A percentile compares a stretch with the other conserved stretches of the same genome.
These are phyloP conservation scores for Gymnothorax javanicus DNA, from an alignment of 2,797 vertebrate genomes.

Conservation along the genomic window DNA sequence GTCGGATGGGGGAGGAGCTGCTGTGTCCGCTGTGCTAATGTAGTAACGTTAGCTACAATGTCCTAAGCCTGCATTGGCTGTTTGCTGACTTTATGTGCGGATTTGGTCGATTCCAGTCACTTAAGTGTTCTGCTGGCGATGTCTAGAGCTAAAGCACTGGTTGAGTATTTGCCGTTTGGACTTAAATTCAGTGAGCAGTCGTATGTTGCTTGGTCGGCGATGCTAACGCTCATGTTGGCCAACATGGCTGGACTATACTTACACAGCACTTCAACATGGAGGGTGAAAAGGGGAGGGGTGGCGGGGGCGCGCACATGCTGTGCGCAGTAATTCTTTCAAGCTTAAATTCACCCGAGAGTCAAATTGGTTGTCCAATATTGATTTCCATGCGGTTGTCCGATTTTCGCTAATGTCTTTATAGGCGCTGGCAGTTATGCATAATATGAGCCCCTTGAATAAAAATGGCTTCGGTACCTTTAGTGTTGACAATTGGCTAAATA, in stretches of 20 bases:
- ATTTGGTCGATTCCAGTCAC: no score
- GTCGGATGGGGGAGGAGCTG: conserved; percentile 6
- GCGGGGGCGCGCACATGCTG: conserved; percentile 17
- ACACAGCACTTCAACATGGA: conserved; percentile 68
- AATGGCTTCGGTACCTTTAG: neutral
- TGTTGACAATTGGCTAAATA: neutral
- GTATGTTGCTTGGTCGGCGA: conserved; percentile 31
- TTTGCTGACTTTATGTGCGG: no score
- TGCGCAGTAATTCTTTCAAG: neutral
- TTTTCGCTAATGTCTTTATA: neutral
- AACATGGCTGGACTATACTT: conserved; percentile 70
- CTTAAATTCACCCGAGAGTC: conserved; percentile 39
- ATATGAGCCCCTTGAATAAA: neutral
- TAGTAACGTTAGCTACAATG: neutral
- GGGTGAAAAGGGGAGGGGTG: conserved; percentile 33
- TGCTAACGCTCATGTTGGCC: conserved; percentile 34
- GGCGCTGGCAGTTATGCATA: neutral
- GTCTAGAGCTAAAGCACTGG: no score
- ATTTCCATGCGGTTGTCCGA: neutral
- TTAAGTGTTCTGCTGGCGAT: no score
- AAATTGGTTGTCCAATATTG: conserved; percentile 43
- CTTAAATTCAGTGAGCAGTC: neutral
- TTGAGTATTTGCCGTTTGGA: neutral
- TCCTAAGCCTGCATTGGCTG: no score
- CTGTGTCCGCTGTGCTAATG: neutral